These are phyloP conservation scores for Pinctada fucata DNA, from an alignment of 2,888 invertebrate genomes.

Conservation along the genomic window DNA sequence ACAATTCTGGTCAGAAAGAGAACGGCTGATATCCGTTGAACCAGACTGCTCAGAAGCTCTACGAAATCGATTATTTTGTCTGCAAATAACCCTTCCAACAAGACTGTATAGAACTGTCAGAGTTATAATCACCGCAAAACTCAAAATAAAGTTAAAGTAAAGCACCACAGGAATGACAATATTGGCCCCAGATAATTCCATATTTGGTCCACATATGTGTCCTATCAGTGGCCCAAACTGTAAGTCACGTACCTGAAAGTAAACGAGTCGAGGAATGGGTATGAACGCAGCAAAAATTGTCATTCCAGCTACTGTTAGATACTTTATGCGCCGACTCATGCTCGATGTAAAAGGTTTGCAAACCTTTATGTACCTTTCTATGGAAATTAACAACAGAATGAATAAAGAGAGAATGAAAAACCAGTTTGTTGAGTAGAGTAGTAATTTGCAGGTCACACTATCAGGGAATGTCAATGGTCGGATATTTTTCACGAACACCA, in stretches of 20 bases:
- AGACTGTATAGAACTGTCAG: conserved; percentile 10
- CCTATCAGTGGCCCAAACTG: neutral
- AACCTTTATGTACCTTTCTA: conserved; percentile 16
- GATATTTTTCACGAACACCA: conserved; percentile 13
- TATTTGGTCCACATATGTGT: conserved; percentile 10
- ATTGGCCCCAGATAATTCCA: neutral
- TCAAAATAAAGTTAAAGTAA: conserved; percentile 1
- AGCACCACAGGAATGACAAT: neutral
- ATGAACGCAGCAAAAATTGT: neutral
- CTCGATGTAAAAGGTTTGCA: conserved; percentile 9
- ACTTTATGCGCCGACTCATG: neutral
- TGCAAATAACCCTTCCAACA: conserved; percentile 14
- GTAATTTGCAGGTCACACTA: conserved; percentile 9
- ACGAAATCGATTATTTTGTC: neutral
- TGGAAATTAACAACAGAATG: conserved; percentile 7
- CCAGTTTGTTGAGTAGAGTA: conserved; percentile 12
- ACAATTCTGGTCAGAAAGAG: too few species aligned
- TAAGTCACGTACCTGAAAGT: conserved; percentile 3
- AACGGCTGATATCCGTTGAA: too few species aligned
- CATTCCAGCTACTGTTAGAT: neutral
- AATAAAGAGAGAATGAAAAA: conserved; percentile 14
- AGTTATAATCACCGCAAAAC: neutral
- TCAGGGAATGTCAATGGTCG: conserved; percentile 8
- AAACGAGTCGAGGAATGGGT: neutral
- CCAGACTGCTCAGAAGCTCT: too few species aligned